Evolutionary conservation across 2,888 invertebrate species (phyloP), one percentile per base, ranked within the genome.

Genomic region (Acanthosepion esculentum): DNA sequence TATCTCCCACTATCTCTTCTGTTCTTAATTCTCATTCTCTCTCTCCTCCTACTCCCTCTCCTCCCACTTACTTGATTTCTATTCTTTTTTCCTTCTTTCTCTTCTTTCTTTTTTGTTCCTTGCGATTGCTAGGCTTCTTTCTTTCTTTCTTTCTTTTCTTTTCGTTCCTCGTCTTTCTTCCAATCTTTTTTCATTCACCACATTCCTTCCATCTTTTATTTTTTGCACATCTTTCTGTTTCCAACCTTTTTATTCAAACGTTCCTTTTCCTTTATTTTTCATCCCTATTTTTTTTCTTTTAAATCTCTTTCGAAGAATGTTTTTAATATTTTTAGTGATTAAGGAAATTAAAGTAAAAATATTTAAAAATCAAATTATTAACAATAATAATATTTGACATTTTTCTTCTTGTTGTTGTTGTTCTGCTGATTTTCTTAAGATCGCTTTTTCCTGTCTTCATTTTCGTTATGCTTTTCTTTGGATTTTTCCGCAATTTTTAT

Each of bases 381-480:
- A 78, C 78, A 78, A 78, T 78, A 78, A 78, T 78, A 78, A 78
- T 78, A n/a, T 78, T 78, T 78, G n/a, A 29, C n/a, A 78, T 78
- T 78, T 78, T 78, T n/a, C 8, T 29, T 78, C n/a, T 7, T n/a
- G 78, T n/a, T 78, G n/a, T 78, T 78, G 78, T 29, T 29, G 78
- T 23, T 5, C 2, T 4, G 20, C 55, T 55, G 55, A 3, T 78
- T 78, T 78, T 78, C 10, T 78, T 78, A 78, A 78, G 1, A n/a
- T 78, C 12, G 0, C 6, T 23, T 78, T 33, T 78, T 78, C 78
- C 78, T 78, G n/a, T 33, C 33, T 15, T 15, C 8, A 15, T 78
- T 33, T 78, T n/a, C 23, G 23, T 20, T 26, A 5, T 23, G 20
- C 15, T 78, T 15, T n/a, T 78, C 15, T 8, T 15, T 78, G n/a